Percentiles rank a stretch among this genome's conserved stretches.
Conservation (phyloP, 2,888 invertebrate genomes). For the Clanis bilineata region DNA sequence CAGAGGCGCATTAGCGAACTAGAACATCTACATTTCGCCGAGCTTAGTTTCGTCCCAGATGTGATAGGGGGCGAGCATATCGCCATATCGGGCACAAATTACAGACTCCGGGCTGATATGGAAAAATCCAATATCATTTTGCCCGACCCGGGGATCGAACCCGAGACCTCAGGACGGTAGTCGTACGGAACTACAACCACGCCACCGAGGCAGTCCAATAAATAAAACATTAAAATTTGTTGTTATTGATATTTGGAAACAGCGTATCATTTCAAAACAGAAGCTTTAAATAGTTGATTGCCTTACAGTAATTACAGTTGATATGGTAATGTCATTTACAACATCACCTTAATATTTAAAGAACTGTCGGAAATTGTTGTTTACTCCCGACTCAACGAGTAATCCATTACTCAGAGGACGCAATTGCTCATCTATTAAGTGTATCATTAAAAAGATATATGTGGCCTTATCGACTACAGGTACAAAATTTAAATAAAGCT, state of each 20-base stretch:
- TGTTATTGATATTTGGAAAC: not conserved
- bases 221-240: not conserved
- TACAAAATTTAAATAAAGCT: constrained; percentile 31
- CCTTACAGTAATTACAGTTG: not conserved
- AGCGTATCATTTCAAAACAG: not conserved
- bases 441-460: constrained; percentile 35
- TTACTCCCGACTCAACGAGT: constrained; percentile 14
- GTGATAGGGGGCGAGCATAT: no score
- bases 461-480: constrained; percentile 18
- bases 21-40: no score
- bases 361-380: constrained; percentile 10
- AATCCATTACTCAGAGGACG: constrained; percentile 34
- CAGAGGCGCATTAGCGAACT: no score
- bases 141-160: no score
- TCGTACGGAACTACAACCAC: no score
- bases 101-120: no score
- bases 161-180: no score
- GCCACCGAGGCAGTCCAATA: no score
- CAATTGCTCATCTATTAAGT: constrained; percentile 30
- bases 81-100: no score
- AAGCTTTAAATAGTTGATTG: not conserved
- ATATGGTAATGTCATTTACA: not conserved
- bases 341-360: not conserved
- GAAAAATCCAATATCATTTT: no score
- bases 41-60: no score